Base-by-base conservation (phyloP, 1,140 invertebrate genomes). In the Papilio polytes region DNA sequence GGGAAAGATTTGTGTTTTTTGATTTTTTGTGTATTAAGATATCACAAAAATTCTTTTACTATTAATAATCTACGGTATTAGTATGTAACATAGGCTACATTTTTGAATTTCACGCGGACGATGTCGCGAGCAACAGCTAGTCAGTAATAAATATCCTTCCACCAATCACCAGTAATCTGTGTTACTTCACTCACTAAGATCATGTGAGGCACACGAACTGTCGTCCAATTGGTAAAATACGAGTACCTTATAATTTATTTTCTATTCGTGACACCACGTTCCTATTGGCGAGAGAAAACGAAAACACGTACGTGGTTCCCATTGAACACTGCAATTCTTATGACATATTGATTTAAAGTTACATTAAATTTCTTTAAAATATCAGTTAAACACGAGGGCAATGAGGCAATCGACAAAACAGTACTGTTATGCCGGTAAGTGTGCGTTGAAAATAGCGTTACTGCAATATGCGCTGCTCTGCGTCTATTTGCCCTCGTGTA, bases 191-290 rank as follows among this genome's bases (percentile, higher is more conserved):
- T 26, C 46, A 76, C 1, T 46, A 20, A 22, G 74, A 22, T 76
- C n/a, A 6, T 46, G 44, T 26, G 13, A 15, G 22, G 44, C 74
- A 4, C n/a, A 53, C 46, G 36, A 74, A 53, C 20, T 76, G 13
- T 22, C 13, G 44, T 18, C 41, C 44, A 76, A 76, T 22, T 76
- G 20, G 44, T 74, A 51, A 76, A 1, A 48, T 26, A n/a, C n/a
- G n/a, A n/a, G n/a, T n/a, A 76, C 36, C 44, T 74, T n/a, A 22
- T 51, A 76, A 73, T 74, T 74, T 48, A 76, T 76, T 76, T 53
- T 51, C 74, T 51, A 76, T 53, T 76, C 74, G 44, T 76, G 74
- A 76, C 41, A 76, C 12, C 74, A 76, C 74, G 74, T 76, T 76
- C 46, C 1, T 13, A 26, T 9, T 20, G 74, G 13, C 22, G 74